Evolutionary conservation across 37 sponge, comb jelly and placozoan genomes (phyloP).

Genomic region (Hormiphora californensis): DNA sequence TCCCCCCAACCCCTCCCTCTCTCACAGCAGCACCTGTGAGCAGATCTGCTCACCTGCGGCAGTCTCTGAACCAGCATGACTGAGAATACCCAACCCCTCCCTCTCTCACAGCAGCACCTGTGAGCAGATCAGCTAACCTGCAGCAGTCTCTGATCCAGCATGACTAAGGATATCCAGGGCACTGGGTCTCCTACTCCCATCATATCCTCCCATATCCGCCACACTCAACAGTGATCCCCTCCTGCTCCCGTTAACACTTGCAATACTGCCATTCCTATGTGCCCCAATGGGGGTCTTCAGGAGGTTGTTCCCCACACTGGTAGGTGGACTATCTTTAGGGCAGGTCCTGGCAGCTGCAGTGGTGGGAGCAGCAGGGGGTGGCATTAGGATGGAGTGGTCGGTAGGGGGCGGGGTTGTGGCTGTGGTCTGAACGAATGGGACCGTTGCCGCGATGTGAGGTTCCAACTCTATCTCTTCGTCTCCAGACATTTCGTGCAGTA

Average conservation of each 20-base stretch:
- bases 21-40: too few species aligned
- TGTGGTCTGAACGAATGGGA: neutral
- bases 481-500: too few species aligned
- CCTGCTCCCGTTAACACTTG: too few species aligned
- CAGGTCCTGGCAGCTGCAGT: neutral
- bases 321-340: neutral
- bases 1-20: too few species aligned
- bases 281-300: neutral
- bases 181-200: conserved; percentile 16
- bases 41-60: neutral
- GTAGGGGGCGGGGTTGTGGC: neutral
- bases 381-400: neutral
- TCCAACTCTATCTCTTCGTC: neutral
- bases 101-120: too few species aligned
- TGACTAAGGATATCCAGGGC: conserved; percentile 34
- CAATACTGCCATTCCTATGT: too few species aligned
- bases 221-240: too few species aligned
- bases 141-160: neutral
- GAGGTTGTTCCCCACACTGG: neutral
- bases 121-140: too few species aligned
- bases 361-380: neutral
- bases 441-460: neutral
- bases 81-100: conserved; percentile 29
- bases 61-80: neutral
- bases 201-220: neutral